Conservation (phyloP, 2,797 vertebrate species). For the Enteromius anoplus region DNA sequence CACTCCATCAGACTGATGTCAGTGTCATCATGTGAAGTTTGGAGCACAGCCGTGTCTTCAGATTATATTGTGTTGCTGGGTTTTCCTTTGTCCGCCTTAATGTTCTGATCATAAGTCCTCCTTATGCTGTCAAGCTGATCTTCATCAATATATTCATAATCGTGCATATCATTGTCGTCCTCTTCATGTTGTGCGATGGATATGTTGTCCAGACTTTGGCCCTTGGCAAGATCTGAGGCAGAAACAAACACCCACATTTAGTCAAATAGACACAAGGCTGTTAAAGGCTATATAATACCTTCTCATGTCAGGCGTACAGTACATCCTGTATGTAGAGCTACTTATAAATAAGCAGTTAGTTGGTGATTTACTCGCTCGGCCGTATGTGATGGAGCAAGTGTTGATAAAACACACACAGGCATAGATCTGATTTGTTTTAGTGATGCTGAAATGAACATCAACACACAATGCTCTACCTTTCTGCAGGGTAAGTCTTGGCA, state of each 20-base stretch:
- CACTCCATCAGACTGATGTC: neutral
- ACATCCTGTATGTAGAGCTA: neutral
- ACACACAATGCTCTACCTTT: constrained; percentile 45
- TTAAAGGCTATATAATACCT: neutral
- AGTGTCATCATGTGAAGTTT: neutral
- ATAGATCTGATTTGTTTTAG: neutral
- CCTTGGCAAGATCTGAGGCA: constrained; percentile 36
- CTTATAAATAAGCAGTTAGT: neutral
- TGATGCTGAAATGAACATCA: neutral
- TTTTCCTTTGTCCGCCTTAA: constrained; percentile 42
- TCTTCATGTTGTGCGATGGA: constrained; percentile 52
- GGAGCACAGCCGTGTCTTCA: neutral
- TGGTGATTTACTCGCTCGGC: neutral
- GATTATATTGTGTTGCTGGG: constrained; percentile 48
- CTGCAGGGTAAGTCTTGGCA: constrained; percentile 31
- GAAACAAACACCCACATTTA: neutral
- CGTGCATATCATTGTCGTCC: constrained; percentile 60
- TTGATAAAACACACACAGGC: neutral
- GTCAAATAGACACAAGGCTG: neutral
- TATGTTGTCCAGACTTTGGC: constrained; percentile 39
- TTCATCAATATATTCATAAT: constrained; percentile 67
- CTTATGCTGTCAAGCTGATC: constrained; percentile 65
- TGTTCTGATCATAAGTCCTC: constrained; percentile 54
- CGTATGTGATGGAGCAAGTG: neutral
- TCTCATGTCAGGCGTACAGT: neutral